Evolutionary conservation across 2,888 invertebrate genomes (phyloP).

Genomic region (Cryptocheilus praepositus): DNA sequence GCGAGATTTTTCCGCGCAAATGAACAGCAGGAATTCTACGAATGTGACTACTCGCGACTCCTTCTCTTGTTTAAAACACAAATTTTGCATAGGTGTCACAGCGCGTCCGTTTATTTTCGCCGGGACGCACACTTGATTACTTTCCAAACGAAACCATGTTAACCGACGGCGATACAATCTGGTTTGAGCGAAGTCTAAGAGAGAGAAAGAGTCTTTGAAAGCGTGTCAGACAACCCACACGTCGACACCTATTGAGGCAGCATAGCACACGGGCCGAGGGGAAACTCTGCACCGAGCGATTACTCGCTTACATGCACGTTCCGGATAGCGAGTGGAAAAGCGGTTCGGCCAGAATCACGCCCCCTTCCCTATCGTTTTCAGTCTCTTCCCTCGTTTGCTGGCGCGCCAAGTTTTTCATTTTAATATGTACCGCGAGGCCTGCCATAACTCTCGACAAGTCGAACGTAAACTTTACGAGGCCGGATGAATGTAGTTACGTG

Average conservation of each 20-base stretch:
- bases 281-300: no score
- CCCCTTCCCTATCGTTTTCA: constrained; percentile 1
- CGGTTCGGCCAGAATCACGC: constrained; percentile 1
- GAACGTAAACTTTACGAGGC: constrained; percentile 60
- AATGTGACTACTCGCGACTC: neutral
- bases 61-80: no score
- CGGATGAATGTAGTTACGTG: constrained; percentile 57
- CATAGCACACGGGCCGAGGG: neutral
- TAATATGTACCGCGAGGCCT: constrained; percentile 32
- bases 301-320: constrained; percentile 1
- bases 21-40: constrained; percentile 11
- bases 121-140: no score
- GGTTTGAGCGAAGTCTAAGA: no score
- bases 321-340: constrained; percentile 5
- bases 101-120: no score
- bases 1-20: constrained; percentile 6
- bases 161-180: no score
- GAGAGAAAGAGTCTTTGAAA: no score
- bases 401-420: constrained; percentile 21
- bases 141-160: no score
- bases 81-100: no score
- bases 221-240: no score
- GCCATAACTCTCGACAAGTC: constrained; percentile 51
- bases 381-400: constrained; percentile 1
- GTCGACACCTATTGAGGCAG: no score